A percentile compares a stretch with the other conserved stretches of the same genome.
Evolutionary conservation across 2,113 vertebrate genomes (phyloP).

Genomic region (Syngnathus typhle): DNA sequence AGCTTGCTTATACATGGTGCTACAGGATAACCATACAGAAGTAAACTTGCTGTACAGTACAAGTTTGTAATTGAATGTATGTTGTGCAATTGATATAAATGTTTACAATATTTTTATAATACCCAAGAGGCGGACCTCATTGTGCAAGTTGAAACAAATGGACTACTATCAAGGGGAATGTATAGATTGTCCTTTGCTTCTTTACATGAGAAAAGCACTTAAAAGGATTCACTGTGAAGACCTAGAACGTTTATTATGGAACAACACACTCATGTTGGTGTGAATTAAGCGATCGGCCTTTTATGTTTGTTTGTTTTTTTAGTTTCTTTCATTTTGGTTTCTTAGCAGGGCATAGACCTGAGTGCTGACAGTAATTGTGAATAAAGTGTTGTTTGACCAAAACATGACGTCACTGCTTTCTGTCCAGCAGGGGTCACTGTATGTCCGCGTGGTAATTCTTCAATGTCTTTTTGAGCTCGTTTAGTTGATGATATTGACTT

Average conservation of each 20-base stretch:
- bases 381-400: conserved; percentile 64
- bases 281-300: conserved; percentile 50
- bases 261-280: conserved; percentile 48
- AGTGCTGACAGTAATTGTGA: conserved; percentile 59
- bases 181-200: conserved; percentile 40
- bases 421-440: conserved; percentile 63
- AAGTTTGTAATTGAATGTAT: conserved; percentile 75
- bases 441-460: not conserved
- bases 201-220: conserved; percentile 63
- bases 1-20: conserved; percentile 66
- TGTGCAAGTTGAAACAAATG: conserved; percentile 44
- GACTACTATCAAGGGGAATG: conserved; percentile 34
- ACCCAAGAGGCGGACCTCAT: conserved; percentile 52
- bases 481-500: not conserved
- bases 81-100: conserved; percentile 76
- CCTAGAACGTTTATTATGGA: conserved; percentile 42
- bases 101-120: conserved; percentile 74
- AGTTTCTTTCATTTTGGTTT: conserved; percentile 38
- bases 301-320: conserved; percentile 6
- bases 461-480: not conserved
- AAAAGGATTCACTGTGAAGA: conserved; percentile 65
- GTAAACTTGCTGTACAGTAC: conserved; percentile 66
- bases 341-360: conserved; percentile 50
- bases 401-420: conserved; percentile 7
- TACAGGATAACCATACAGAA: conserved; percentile 62